Percentiles rank a stretch among this genome's conserved stretches.
phyloP scores from a whole-genome alignment of 2,888 invertebrate genomes.

The Dusona sp. region DNA sequence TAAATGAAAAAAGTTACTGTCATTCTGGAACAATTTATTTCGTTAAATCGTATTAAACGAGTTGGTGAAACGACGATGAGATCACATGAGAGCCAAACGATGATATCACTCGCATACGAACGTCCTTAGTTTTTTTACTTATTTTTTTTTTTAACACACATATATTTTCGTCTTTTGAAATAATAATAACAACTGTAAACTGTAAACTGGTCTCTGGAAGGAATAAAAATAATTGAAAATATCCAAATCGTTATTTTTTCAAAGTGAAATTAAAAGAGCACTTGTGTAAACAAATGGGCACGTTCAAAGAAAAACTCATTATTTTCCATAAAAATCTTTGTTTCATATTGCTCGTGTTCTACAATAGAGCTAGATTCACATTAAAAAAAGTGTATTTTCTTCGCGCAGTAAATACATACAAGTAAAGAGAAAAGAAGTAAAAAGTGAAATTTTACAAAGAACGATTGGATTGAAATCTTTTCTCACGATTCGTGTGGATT shows the following conservation, averaged over 20 bases:
- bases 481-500: slow-evolving; percentile 38
- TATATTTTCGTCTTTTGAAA: not conserved
- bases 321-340: not conserved
- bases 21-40: slow-evolving; percentile 1
- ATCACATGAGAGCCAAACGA: slow-evolving; percentile 61
- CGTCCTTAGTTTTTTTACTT: slow-evolving; percentile 32
- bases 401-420: not conserved
- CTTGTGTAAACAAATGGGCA: not conserved
- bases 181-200: not conserved
- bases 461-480: slow-evolving; percentile 42
- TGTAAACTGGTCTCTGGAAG: not conserved
- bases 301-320: not conserved
- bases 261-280: not conserved
- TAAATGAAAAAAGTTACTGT: not conserved
- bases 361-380: not conserved
- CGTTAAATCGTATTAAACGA: slow-evolving; percentile 17
- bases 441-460: slow-evolving; percentile 18
- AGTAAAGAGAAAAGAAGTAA: slow-evolving; percentile 14
- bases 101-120: slow-evolving; percentile 59
- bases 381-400: not conserved
- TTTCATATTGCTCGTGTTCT: not conserved
- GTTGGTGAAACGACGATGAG: slow-evolving; percentile 55
- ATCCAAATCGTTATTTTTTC: not conserved
- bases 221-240: not conserved
- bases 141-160: not conserved